Conservation (phyloP, 2,113 vertebrate genomes). For the Prionailurus viverrinus region DNA sequence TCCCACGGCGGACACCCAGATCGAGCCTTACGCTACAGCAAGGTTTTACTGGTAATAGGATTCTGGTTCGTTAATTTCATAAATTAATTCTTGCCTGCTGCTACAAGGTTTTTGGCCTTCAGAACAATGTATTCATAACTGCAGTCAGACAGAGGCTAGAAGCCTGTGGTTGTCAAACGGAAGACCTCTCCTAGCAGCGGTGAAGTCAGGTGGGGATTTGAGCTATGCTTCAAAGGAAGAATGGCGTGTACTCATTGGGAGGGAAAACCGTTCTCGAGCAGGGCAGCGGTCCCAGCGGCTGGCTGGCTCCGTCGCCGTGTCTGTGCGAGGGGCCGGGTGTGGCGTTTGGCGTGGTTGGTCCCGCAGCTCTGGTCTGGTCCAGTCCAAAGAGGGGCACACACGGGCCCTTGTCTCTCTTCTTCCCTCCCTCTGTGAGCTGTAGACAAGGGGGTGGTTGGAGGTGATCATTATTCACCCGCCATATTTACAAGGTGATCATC, state of each 20-base stretch:
- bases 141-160: neutral
- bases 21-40: neutral
- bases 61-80: neutral
- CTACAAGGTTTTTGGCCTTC: neutral
- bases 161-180: neutral
- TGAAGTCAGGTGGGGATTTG: neutral
- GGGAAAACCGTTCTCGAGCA: accelerated
- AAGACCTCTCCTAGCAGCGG: neutral
- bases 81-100: neutral
- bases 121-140: neutral
- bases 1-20: neutral
- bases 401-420: no score
- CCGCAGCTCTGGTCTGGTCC: neutral
- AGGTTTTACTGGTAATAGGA: neutral
- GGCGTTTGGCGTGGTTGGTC: neutral
- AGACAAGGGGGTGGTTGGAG: no score
- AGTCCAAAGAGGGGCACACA: accelerated
- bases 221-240: neutral
- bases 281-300: accelerated
- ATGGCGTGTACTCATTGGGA: accelerated
- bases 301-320: neutral
- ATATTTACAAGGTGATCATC: neutral
- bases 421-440: neutral
- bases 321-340: neutral
- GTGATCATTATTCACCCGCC: accelerated